phyloP scores from a whole-genome alignment of 2,113 vertebrate species.

The human (Homo sapiens) region DNA sequence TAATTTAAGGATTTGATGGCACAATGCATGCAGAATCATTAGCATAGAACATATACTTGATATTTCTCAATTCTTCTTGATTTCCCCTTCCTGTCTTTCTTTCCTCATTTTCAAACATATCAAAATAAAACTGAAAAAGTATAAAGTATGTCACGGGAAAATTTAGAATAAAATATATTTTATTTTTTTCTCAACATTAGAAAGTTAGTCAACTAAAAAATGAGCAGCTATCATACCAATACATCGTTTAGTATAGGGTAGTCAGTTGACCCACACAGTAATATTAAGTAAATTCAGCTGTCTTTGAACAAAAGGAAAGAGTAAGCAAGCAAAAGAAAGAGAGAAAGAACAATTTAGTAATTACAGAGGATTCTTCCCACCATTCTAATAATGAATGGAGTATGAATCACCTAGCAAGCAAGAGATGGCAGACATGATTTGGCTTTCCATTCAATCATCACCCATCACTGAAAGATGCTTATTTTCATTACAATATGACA shows the following conservation, averaged over 20 bases:
- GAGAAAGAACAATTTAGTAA: neutral
- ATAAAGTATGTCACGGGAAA: neutral
- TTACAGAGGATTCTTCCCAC: neutral
- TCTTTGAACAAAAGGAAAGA: neutral
- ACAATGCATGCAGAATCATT: neutral
- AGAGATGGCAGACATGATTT: neutral
- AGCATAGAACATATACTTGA: neutral
- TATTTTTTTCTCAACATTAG: neutral
- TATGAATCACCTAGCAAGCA: neutral
- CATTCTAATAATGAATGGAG: neutral
- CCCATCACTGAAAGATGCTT: neutral
- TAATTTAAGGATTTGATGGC: neutral
- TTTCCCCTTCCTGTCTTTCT: neutral
- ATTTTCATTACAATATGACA: neutral
- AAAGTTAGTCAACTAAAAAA: constrained; percentile 7
- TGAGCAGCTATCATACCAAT: neutral
- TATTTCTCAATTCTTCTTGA: neutral
- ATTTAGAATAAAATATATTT: neutral
- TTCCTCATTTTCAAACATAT: neutral
- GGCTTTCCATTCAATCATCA: neutral
- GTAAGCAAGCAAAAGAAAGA: neutral
- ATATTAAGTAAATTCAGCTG: neutral
- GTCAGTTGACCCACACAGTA: neutral
- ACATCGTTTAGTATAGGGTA: neutral
- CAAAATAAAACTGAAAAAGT: constrained; percentile 19